Conservation (phyloP, 2,888 invertebrate genomes). For the Drosophila cognata region DNA sequence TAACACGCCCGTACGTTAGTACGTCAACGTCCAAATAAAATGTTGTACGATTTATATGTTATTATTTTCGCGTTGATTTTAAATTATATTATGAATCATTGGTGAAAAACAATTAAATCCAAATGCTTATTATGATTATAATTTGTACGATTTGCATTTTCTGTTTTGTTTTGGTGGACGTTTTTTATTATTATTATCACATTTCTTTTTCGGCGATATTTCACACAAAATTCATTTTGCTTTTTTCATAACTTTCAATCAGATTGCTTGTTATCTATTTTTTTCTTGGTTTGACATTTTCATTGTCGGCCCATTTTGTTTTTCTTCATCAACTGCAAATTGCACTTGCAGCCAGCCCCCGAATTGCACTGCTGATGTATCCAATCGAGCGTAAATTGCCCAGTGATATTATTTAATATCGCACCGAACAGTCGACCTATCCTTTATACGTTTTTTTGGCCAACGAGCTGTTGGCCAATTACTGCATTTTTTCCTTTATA, state of each 20-base stretch:
- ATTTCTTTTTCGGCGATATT: constrained; percentile 17
- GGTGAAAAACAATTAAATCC: background rate
- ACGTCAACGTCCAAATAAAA: background rate
- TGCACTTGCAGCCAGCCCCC: constrained; percentile 34
- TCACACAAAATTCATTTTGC: constrained; percentile 40
- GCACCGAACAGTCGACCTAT: constrained; percentile 28
- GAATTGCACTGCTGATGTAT: constrained; percentile 46
- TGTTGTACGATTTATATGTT: background rate
- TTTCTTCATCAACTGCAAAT: constrained; percentile 46
- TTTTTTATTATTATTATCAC: background rate
- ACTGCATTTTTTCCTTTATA: constrained; percentile 25
- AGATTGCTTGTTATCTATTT: constrained; percentile 59
- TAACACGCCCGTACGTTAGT: no score
- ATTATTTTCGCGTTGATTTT: background rate
- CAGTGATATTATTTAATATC: constrained; percentile 70
- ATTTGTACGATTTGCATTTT: background rate
- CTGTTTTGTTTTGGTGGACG: background rate
- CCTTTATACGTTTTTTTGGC: background rate
- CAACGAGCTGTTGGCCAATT: constrained; percentile 30
- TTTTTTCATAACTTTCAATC: constrained; percentile 39
- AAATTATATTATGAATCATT: background rate
- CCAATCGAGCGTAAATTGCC: constrained; percentile 71
- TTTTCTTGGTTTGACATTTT: constrained; percentile 59
- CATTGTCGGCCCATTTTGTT: constrained; percentile 43
- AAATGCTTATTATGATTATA: background rate